Conservation (phyloP, 37 sponge, comb jelly and placozoan species). For the Lycopodina hypogea region DNA sequence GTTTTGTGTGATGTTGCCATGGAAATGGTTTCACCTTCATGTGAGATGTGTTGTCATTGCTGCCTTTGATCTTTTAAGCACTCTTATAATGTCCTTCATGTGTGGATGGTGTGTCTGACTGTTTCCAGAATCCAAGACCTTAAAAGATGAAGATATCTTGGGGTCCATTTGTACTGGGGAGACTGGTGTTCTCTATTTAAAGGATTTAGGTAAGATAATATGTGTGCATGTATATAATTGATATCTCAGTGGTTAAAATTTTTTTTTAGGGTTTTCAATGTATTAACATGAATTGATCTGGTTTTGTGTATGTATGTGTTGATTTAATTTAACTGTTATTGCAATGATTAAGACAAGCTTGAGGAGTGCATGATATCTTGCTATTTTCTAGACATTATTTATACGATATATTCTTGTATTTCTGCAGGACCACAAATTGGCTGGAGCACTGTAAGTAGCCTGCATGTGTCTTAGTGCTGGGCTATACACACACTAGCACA, state of each 20-base stretch:
- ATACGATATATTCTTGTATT: neutral
- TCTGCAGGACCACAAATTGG: constrained; percentile 84
- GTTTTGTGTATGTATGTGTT: neutral
- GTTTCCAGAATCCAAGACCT: constrained; percentile 53
- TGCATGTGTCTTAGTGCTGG: neutral
- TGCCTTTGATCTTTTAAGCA: neutral
- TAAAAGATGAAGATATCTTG: constrained; percentile 75
- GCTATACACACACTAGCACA: too few relatives aligned
- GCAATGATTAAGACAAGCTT: too few relatives aligned
- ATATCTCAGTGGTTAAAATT: too few relatives aligned
- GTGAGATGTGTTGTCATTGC: neutral
- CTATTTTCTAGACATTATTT: neutral
- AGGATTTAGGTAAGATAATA: constrained; percentile 77
- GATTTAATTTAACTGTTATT: too few relatives aligned
- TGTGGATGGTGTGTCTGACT: neutral
- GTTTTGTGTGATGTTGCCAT: too few relatives aligned
- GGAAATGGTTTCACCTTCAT: too few relatives aligned
- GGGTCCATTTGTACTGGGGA: constrained; percentile 49
- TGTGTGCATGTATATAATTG: neutral
- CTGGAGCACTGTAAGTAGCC: constrained; percentile 73
- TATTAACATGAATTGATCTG: too few relatives aligned
- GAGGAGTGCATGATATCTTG: too few relatives aligned
- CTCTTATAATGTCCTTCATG: neutral
- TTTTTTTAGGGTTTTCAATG: too few relatives aligned
- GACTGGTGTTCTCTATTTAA: constrained; percentile 84